phyloP scores from a whole-genome alignment of 2,797 vertebrate species.

The Notoglanidium macrostoma region DNA sequence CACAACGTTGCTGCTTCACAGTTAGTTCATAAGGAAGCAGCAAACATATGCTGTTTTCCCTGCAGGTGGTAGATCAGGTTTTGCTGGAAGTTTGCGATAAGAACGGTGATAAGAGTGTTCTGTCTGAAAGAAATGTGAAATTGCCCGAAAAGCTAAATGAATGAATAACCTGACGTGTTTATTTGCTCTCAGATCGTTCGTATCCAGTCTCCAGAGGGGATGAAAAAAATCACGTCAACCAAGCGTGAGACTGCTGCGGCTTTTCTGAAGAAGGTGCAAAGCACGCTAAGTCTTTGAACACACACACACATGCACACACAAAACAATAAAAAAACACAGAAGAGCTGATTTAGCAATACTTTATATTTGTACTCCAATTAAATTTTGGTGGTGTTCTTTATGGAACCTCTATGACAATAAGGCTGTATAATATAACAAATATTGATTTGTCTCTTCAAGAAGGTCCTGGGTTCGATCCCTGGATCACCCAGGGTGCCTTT shows the following conservation, averaged over 20 bases:
- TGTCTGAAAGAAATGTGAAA: background rate
- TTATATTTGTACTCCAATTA: background rate
- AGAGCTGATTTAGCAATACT: background rate
- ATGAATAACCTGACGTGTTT: background rate
- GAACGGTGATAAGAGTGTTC: background rate
- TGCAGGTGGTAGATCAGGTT: conserved; percentile 10
- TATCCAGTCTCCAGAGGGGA: conserved; percentile 93
- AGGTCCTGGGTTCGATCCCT: too few relatives aligned
- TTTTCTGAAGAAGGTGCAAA: conserved; percentile 91
- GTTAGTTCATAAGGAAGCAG: background rate
- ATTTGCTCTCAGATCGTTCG: conserved; percentile 81
- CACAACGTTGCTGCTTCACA: background rate
- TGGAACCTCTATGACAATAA: background rate
- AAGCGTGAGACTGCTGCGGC: conserved; percentile 89
- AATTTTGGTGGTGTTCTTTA: background rate
- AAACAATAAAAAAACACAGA: background rate
- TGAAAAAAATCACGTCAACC: conserved; percentile 89
- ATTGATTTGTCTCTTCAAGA: too few relatives aligned
- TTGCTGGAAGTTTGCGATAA: background rate
- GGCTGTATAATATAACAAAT: background rate
- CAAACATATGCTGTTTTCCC: background rate
- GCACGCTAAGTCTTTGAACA: background rate
- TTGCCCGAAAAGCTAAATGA: background rate
- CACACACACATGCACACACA: background rate
- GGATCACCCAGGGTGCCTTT: too few relatives aligned